A percentile compares a stretch with the other conserved stretches of the same genome.
Evolutionary conservation across 1,140 invertebrate species (phyloP).

Genomic region (Drosophila orena): DNA sequence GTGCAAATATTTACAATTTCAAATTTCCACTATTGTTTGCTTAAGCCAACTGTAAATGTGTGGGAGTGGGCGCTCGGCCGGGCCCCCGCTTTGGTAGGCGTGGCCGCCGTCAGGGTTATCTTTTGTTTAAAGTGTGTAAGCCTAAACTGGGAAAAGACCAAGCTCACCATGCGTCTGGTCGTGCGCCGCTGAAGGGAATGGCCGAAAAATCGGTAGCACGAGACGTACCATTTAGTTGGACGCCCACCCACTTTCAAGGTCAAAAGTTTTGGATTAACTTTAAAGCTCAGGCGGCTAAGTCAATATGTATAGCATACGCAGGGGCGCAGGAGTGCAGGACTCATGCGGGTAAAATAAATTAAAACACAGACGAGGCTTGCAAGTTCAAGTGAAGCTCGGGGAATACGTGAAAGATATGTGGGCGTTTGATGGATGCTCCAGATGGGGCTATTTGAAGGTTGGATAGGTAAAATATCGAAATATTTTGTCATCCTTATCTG

Average conservation of each 20-base stretch:
- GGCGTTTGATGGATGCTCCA: not conserved
- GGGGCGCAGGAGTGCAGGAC: slow-evolving; percentile 6
- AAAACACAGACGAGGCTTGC: slow-evolving; percentile 45
- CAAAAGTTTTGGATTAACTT: slow-evolving; percentile 65
- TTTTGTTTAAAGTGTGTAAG: slow-evolving; percentile 24
- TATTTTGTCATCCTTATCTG: too few species aligned
- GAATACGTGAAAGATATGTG: not conserved
- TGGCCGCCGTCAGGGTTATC: not conserved
- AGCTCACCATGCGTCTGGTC: slow-evolving; percentile 3
- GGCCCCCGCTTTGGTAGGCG: slow-evolving; percentile 1
- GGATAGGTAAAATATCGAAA: not conserved
- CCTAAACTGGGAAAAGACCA: slow-evolving; percentile 16
- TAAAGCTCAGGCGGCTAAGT: slow-evolving; percentile 52
- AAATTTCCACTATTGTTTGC: slow-evolving; percentile 74
- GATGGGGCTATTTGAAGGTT: not conserved
- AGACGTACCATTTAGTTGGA: not conserved
- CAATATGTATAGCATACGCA: slow-evolving; percentile 47
- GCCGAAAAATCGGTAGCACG: not conserved
- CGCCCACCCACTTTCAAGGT: slow-evolving; percentile 50
- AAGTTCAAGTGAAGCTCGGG: slow-evolving; percentile 24
- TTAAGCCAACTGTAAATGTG: slow-evolving; percentile 48
- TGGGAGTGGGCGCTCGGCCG: not conserved
- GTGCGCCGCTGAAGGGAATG: not conserved
- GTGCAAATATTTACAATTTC: slow-evolving; percentile 76
- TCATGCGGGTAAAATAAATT: slow-evolving; percentile 20